Base-by-base conservation (phyloP, 1,140 invertebrate genomes). In the Centruroides vittatus region DNA sequence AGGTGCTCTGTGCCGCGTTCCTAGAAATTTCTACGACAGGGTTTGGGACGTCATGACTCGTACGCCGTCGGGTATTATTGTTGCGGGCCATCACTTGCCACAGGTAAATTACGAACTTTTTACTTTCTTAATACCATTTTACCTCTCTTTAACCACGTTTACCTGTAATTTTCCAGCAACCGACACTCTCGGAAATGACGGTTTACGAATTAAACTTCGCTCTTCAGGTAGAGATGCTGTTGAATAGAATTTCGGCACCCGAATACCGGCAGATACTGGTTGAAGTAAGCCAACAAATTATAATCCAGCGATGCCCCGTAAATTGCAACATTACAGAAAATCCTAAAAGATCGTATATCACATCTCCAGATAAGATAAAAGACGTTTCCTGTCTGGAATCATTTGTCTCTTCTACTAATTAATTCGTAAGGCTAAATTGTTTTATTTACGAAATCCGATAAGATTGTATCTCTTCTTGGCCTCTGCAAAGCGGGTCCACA, bases 181-280 rank as follows among this genome's bases (percentile, higher is more conserved):
- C 93, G 12, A 97, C 92, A 5, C 74, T 98, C 12, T 86, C 88
- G 5, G 89, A 94, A 73, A 96, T 98, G 93, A 95, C 92, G 6
- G 82, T 90, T 69, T 93, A 93, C 51, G 96, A 99, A 74, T 77
- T 99, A 48, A 93, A 89, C 61, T 99, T 99, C 79, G 87, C 94
- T n/a, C 78, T 98, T 59, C 75, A 93, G 41, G 91, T 99, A 3
- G 95, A 99, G 78, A 84, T 86, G 67, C 89, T 94, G 73, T 78
- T 99, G 55, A 90, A 93, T 73, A 83, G 86, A 66, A 89, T 97
- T 64, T 78, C 82, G 57, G 76, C 85, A 52, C 90, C 95, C 3
- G 88, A 94, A 71, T 90, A 95, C 72, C 80, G 94, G 55, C 95
- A 98, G 78, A 83, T 98, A 58, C 82, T 93, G 60, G 93, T 99